Percentiles rank a stretch among this genome's conserved stretches.
Conservation (phyloP, 2,113 vertebrate genomes). For the Brachyhypopomus occidentalis region DNA sequence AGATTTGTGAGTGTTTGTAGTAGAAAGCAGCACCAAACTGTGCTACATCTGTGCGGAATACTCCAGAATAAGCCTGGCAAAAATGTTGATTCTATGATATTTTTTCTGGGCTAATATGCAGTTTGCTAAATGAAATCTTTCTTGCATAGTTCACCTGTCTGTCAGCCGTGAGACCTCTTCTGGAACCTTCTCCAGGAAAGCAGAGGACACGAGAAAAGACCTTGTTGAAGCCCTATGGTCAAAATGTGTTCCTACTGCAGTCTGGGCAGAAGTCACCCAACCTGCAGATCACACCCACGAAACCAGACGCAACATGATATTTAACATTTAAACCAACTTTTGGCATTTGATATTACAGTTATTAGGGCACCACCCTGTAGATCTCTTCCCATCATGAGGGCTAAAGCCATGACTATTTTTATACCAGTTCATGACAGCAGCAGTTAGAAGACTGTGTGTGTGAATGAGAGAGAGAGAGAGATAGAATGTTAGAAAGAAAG, state of each 20-base stretch:
- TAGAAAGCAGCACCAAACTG: no score
- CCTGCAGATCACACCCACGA: background rate
- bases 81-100: no score
- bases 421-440: conserved; percentile 8
- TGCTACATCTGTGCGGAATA: no score
- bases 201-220: background rate
- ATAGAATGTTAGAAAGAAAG: conserved; percentile 4
- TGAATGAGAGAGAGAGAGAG: background rate
- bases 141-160: no score
- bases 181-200: no score
- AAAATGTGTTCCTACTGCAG: background rate
- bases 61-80: no score
- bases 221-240: background rate
- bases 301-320: conserved; percentile 9
- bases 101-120: no score
- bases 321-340: conserved; percentile 44
- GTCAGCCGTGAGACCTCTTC: no score
- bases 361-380: conserved; percentile 31
- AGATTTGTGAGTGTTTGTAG: no score
- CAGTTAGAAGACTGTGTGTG: background rate
- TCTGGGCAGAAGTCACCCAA: background rate
- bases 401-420: conserved; percentile 35
- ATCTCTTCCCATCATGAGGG: background rate
- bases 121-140: no score
- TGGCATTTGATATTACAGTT: conserved; percentile 48